Conservation (phyloP, 2,797 vertebrate genomes). For the Siniperca obscura region DNA sequence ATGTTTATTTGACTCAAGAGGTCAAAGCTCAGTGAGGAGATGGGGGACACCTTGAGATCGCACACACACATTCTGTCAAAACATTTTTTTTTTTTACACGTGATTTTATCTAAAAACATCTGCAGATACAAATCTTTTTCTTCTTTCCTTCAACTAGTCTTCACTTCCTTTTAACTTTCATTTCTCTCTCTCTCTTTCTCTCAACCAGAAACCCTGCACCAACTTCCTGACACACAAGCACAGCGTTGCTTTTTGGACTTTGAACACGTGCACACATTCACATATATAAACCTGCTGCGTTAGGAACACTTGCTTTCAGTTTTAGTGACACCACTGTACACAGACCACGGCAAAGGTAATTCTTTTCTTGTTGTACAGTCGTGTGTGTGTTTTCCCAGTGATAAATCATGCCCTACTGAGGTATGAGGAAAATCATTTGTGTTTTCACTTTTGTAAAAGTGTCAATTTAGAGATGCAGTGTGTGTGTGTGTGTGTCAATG, state of each 20-base stretch:
- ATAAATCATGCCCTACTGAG: neutral
- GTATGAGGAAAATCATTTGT: neutral
- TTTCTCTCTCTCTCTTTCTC: constrained; percentile 35
- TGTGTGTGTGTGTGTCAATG: neutral
- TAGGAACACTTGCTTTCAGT: constrained; percentile 19
- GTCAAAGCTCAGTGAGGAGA: neutral
- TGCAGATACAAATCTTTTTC: neutral
- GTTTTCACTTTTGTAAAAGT: neutral
- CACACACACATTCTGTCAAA: neutral
- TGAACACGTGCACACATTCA: constrained; percentile 52
- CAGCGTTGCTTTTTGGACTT: constrained; percentile 8
- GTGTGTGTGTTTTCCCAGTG: neutral
- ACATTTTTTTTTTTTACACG: neutral
- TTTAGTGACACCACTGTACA: neutral
- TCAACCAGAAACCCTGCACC: neutral
- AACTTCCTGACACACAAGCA: constrained; percentile 56
- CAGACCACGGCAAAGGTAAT: constrained; percentile 49
- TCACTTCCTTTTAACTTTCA: constrained; percentile 12
- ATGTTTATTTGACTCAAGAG: neutral
- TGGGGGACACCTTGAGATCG: too few relatives aligned
- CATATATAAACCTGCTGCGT: neutral
- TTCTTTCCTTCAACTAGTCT: neutral
- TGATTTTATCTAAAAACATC: neutral
- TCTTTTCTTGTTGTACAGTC: neutral
- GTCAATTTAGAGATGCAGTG: neutral